These are phyloP conservation scores for Galerucella pusilla DNA, from an alignment of 2,888 invertebrate genomes.

Conservation along the genomic window DNA sequence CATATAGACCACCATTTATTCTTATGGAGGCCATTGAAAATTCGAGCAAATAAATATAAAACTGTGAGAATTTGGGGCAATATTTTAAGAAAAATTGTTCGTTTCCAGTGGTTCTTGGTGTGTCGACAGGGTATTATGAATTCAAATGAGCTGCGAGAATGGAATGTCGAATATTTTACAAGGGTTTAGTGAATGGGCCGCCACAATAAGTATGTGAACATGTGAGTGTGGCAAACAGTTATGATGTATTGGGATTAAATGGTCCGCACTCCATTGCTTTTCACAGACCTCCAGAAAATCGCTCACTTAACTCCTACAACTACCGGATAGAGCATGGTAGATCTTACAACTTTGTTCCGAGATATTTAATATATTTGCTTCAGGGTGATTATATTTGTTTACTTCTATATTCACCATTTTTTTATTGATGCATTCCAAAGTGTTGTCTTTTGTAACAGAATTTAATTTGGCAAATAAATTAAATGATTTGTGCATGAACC, in stretches of 20 bases:
- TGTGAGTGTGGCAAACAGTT: constrained; percentile 63
- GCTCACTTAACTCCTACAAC: constrained; percentile 54
- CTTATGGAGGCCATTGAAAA: constrained; percentile 10
- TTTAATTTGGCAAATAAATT: no score
- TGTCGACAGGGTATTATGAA: constrained; percentile 50
- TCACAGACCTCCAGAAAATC: constrained; percentile 57
- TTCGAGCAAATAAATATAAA: constrained; percentile 29
- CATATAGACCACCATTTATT: constrained; percentile 7
- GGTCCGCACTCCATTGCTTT: constrained; percentile 64
- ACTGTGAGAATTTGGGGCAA: constrained; percentile 15
- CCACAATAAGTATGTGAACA: constrained; percentile 56
- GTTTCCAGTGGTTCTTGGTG: constrained; percentile 38
- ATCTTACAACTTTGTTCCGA: constrained; percentile 62
- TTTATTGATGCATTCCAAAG: no score
- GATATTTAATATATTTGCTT: no score
- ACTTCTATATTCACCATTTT: no score
- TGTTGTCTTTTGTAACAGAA: no score
- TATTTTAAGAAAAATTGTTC: constrained; percentile 34
- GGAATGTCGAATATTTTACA: constrained; percentile 43
- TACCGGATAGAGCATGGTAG: constrained; percentile 53
- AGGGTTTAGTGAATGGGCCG: constrained; percentile 43
- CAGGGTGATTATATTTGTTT: no score
- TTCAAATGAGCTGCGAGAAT: constrained; percentile 48
- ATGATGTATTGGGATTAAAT: constrained; percentile 59
- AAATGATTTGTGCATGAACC: no score